These are phyloP conservation scores for Drosophila tropicalis DNA, from an alignment of 1,140 invertebrate species.

Conservation along the genomic window DNA sequence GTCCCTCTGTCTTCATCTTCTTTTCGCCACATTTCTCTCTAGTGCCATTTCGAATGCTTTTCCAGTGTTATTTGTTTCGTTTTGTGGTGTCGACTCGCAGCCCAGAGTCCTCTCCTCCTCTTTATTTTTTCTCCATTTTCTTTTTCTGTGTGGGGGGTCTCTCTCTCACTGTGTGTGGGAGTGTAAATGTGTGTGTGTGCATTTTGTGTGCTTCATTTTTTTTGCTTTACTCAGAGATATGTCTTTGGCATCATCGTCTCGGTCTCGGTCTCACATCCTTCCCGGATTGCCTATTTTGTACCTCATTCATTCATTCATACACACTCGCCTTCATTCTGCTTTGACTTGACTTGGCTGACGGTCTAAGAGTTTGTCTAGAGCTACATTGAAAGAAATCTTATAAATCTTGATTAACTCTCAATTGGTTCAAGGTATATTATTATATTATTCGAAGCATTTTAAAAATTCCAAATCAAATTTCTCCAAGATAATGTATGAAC, in stretches of 20 bases:
- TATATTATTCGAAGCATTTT: too few relatives aligned
- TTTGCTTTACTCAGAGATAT: conserved; percentile 38
- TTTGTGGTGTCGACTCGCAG: conserved; percentile 49
- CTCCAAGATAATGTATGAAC: too few relatives aligned
- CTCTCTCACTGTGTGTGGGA: conserved; percentile 26
- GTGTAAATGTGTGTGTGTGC: conserved; percentile 32
- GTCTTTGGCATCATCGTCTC: conserved; percentile 46
- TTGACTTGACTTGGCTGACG: conserved; percentile 35
- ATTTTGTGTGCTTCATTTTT: conserved; percentile 45
- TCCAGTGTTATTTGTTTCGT: conserved; percentile 79
- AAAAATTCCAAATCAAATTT: too few relatives aligned
- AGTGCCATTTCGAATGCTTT: conserved; percentile 80
- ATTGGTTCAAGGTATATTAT: too few relatives aligned
- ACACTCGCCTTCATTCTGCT: conserved; percentile 40
- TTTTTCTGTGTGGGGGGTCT: conserved; percentile 12
- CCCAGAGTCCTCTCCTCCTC: conserved; percentile 13
- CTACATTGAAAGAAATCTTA: conserved; percentile 41
- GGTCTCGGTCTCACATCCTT: conserved; percentile 22
- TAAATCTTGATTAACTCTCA: too few relatives aligned
- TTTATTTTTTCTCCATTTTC: conserved; percentile 54
- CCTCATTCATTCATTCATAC: conserved; percentile 51
- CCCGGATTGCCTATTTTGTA: conserved; percentile 40
- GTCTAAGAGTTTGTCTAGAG: conserved; percentile 42
- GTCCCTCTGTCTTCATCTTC: conserved; percentile 7
- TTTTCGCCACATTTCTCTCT: conserved; percentile 72